phyloP scores from a whole-genome alignment of 2,113 vertebrate species.

The Connochaetes taurinus region DNA sequence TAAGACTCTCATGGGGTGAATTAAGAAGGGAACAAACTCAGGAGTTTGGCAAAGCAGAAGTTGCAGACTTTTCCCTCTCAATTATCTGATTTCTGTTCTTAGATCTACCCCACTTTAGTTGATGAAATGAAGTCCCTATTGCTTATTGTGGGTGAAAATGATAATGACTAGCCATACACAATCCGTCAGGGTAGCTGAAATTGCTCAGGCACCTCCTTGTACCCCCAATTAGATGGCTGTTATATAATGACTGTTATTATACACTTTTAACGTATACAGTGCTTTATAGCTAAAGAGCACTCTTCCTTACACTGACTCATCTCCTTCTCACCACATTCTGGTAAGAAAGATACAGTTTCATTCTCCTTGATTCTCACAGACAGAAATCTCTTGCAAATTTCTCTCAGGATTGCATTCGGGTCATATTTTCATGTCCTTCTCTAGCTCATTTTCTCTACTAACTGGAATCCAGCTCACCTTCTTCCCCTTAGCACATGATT shows the following conservation, averaged over 20 bases:
- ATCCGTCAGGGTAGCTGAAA: background rate
- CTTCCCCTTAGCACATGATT: background rate
- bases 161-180: background rate
- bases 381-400: background rate
- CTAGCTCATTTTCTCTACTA: background rate
- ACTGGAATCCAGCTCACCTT: background rate
- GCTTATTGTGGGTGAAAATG: background rate
- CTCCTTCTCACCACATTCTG: background rate
- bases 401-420: background rate
- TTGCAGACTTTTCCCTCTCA: background rate
- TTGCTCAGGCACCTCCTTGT: background rate
- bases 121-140: background rate
- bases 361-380: background rate
- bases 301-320: background rate
- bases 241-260: accelerated
- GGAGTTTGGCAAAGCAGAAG: background rate
- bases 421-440: background rate
- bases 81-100: background rate
- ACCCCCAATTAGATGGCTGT: background rate
- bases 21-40: background rate
- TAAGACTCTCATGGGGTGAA: background rate
- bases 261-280: accelerated
- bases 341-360: background rate
- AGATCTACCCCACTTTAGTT: background rate
- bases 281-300: background rate